Base-by-base conservation (phyloP, 2,113 vertebrate species). In the Chaetodon trifascialis region DNA sequence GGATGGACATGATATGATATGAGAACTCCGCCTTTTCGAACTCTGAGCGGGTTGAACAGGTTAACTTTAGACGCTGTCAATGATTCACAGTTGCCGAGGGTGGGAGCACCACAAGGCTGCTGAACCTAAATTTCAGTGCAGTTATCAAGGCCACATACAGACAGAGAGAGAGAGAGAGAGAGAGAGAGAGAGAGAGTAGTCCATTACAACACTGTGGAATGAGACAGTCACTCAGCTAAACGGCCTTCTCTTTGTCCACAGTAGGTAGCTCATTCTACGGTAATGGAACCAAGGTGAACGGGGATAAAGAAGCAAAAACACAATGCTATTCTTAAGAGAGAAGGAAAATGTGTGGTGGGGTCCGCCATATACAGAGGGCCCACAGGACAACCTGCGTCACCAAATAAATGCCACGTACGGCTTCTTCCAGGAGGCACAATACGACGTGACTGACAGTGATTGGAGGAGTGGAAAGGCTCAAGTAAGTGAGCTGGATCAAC, bases 141-240 rank as follows among this genome's bases (percentile, higher is more conserved):
- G 74, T 79, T 67, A 86, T 76, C 67, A 77, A 82, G 75, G 77
- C 72, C 55, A 68, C 65, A 0, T 46, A 54, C 36, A 70, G 70
- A 72, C 64, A 60, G 63, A 59, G 71, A 0, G 47, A 44, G 40
- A 72, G 63, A 65, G 70, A 66, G 63, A 69, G 5, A 60, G 63
- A 59, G 71, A 0, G 47, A 44, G 40, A 72, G 63, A 65, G 70
- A 66, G 63, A 69, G 5, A 73, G 38, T n/a, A 66, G 54, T 62
- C 73, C 72, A 85, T 92, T 86, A 81, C 59, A 75, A 67, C 55
- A 38, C 42, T 2, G 25, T 15, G 47, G 76, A 82, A 76, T 82
- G 81, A 83, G 54, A 70, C 69, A 75, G 82, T 85, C 86, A 55
- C 69, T 88, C n/a, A 36, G 77, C 76, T 73, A 88, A 92, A 88